Conservation (phyloP, 2,888 invertebrate species). For the Drosophila affinis region DNA sequence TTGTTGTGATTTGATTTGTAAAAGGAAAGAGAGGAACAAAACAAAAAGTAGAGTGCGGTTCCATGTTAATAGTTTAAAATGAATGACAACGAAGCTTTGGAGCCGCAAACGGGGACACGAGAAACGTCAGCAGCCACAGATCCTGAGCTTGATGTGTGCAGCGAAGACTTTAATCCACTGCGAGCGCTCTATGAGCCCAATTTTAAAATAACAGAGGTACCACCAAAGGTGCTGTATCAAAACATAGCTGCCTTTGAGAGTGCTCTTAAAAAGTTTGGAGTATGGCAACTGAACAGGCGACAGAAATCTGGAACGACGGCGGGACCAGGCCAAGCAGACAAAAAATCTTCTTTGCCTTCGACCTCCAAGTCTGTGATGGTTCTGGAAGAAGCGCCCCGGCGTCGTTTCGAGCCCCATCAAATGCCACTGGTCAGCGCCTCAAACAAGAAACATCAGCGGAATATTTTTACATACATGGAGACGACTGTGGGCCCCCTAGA, state of each 20-base stretch:
- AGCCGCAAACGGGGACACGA: not conserved
- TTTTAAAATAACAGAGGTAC: slow-evolving; percentile 84
- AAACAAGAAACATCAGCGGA: slow-evolving; percentile 78
- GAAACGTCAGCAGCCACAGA: not conserved
- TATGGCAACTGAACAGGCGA: slow-evolving; percentile 71
- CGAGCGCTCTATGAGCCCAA: slow-evolving; percentile 88
- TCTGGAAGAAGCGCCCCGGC: slow-evolving; percentile 24
- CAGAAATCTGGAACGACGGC: slow-evolving; percentile 26
- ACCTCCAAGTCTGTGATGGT: not conserved
- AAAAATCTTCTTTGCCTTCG: not conserved
- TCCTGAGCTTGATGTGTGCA: slow-evolving; percentile 84
- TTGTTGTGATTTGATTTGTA: not conserved
- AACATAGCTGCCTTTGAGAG: slow-evolving; percentile 88
- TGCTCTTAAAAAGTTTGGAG: slow-evolving; percentile 81
- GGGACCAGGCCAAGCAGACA: not conserved
- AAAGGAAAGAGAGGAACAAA: not conserved
- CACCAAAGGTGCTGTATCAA: slow-evolving; percentile 87
- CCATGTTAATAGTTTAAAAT: too few relatives aligned
- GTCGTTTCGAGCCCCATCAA: slow-evolving; percentile 85
- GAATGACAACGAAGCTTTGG: not conserved
- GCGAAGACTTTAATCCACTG: slow-evolving; percentile 88
- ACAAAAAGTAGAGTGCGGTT: not conserved
- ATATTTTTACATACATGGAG: slow-evolving; percentile 83
- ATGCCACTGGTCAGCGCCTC: slow-evolving; percentile 69
- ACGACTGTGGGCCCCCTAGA: slow-evolving; percentile 87